Percentiles rank a stretch among this genome's conserved stretches.
phyloP scores from a whole-genome alignment of 2,888 invertebrate species.

The Ochlodes sylvanus region DNA sequence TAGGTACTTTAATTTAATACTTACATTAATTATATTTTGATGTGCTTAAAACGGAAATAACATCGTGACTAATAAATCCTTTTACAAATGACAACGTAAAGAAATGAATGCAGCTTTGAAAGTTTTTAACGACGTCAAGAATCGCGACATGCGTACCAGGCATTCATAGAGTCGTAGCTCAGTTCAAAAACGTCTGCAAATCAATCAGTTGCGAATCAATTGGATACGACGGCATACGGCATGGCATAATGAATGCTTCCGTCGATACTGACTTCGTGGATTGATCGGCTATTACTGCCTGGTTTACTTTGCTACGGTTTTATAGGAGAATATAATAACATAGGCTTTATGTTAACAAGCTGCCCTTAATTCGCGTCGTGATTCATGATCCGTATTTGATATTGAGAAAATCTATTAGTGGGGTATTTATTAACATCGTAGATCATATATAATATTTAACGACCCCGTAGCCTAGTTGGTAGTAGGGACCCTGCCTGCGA shows the following conservation, averaged over 20 bases:
- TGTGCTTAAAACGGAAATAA: no score
- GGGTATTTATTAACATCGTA: no score
- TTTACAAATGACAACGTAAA: not conserved
- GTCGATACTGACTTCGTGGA: not conserved
- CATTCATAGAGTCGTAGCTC: not conserved
- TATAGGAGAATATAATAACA: not conserved
- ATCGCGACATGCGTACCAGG: not conserved
- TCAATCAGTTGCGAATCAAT: slow-evolving; percentile 12
- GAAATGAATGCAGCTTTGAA: not conserved
- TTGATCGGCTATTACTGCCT: slow-evolving; percentile 1
- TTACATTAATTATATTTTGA: no score
- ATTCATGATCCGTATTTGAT: no score
- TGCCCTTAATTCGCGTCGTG: no score
- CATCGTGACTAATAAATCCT: no score
- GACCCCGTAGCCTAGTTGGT: no score
- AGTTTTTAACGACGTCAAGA: not conserved
- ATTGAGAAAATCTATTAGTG: no score
- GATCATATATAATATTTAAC: no score
- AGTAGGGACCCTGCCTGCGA: no score
- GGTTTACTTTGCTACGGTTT: not conserved
- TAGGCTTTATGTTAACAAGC: no score
- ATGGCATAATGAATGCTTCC: slow-evolving; percentile 11
- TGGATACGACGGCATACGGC: slow-evolving; percentile 10
- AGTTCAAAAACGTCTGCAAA: not conserved
- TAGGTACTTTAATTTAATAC: no score